Percentiles rank a stretch among this genome's conserved stretches.
These are phyloP conservation scores for Lepidurus couesii DNA, from an alignment of 1,140 invertebrate species.

Conservation along the genomic window DNA sequence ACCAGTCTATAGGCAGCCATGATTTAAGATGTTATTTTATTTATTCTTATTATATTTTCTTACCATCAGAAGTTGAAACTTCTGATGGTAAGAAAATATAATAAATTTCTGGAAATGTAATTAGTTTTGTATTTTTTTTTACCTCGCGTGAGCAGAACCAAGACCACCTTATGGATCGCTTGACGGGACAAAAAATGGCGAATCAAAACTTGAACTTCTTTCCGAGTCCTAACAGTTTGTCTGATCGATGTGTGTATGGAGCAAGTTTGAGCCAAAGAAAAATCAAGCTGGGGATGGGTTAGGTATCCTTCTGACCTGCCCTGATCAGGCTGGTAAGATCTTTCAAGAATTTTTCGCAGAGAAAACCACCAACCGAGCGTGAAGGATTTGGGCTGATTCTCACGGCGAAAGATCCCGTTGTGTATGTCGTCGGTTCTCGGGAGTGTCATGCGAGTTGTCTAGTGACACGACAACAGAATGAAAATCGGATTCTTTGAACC, in stretches of 20 bases:
- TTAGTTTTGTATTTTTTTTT: no score
- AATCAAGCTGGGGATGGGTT: neutral
- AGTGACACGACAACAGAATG: no score
- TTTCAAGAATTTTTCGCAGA: neutral
- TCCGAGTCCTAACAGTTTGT: neutral
- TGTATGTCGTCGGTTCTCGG: neutral
- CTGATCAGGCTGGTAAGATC: neutral
- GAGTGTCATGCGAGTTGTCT: no score
- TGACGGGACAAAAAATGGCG: neutral
- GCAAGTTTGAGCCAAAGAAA: neutral
- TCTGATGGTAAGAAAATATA: no score
- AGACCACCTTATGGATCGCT: neutral
- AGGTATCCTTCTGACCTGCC: neutral
- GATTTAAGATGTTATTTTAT: no score
- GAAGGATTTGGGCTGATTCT: neutral
- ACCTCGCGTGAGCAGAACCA: no score
- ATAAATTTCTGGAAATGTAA: no score
- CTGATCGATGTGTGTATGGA: neutral
- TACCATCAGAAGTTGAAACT: no score
- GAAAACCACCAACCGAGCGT: neutral
- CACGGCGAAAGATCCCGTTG: neutral
- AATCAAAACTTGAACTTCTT: neutral
- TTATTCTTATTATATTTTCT: no score
- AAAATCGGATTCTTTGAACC: no score
- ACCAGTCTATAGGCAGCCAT: no score